phyloP scores from a whole-genome alignment of 2,888 invertebrate genomes.

The Bruchidius siliquastri region DNA sequence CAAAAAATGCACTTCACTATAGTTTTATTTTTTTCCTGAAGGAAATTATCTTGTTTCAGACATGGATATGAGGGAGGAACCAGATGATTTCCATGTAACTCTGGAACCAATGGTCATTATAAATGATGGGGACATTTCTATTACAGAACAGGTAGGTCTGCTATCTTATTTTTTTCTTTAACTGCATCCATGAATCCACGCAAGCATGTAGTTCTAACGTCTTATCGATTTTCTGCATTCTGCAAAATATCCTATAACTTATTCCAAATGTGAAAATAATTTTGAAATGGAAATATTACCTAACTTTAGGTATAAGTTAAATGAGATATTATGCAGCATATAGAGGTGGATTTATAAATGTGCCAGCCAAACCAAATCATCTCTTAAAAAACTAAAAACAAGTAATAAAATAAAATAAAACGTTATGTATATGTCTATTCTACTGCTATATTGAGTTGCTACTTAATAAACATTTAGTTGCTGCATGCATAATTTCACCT shows the following conservation, averaged over 20 bases:
- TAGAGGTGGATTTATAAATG: too few relatives aligned
- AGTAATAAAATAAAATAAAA: too few relatives aligned
- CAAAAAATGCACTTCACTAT: constrained; percentile 9
- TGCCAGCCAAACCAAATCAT: too few relatives aligned
- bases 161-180: constrained; percentile 5
- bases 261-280: not conserved
- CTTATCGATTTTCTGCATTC: constrained; percentile 1
- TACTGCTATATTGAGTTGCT: too few relatives aligned
- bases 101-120: constrained; percentile 41
- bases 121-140: constrained; percentile 29
- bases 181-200: not conserved
- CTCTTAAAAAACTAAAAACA: too few relatives aligned
- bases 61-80: constrained; percentile 25
- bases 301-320: too few relatives aligned
- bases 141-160: constrained; percentile 24
- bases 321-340: too few relatives aligned
- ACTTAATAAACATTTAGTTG: too few relatives aligned
- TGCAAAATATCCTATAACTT: constrained; percentile 9
- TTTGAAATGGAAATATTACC: too few relatives aligned
- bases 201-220: constrained; percentile 1
- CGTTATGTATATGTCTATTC: too few relatives aligned
- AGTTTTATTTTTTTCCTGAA: constrained; percentile 4
- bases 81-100: constrained; percentile 30
- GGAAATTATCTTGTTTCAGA: constrained; percentile 1
- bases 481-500: too few relatives aligned